Base-by-base conservation (phyloP, 2,888 invertebrate species). In the Onthophagus sagittarius region DNA sequence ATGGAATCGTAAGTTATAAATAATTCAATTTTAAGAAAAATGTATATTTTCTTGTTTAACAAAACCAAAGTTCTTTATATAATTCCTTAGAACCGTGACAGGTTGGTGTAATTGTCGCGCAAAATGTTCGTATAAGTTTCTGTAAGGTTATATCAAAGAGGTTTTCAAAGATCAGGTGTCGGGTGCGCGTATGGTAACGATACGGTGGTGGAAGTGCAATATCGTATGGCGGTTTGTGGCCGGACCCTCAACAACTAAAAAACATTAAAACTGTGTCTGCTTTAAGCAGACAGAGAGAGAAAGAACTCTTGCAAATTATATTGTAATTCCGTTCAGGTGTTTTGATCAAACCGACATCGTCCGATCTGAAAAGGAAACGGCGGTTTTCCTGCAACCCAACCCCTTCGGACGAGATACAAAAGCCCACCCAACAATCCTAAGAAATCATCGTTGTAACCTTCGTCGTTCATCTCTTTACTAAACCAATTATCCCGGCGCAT, bases 241-340 rank as follows among this genome's bases (percentile, higher is more conserved):
- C 23, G 23, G 23, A 2, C 23, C 23, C 23, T 23, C 23, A 23
- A 23, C 23, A 3, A 23, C 23, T 23, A 23, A 23, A 23, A 23
- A 23, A 23, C 23, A 23, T 23, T 23, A 23, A 23, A n/a, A n/a
- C n/a, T n/a, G n/a, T n/a, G n/a, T n/a, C n/a, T n/a, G n/a, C n/a
- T n/a, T n/a, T n/a, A n/a, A 23, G 23, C 23, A 1, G 23, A 23
- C 23, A 23, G 23, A 23, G 23, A 23, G 23, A 23, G 23, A 23
- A 23, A 23, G 23, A 23, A 23, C 69, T 70, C 62, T 62, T 74
- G 75, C 75, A 75, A 75, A 75, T 75, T 75, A 75, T 75, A 75
- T 75, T 71, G 67, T 72, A 75, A 75, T 73, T 75, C 75, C 75
- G 75, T 69, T 75, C 75, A 75, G 73, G 75, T 75, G 75, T 75